Evolutionary conservation across 53 echinoderm and acorn worm species (phyloP), one percentile per base, ranked within the genome.

Genomic region (Echinometra lucunter): DNA sequence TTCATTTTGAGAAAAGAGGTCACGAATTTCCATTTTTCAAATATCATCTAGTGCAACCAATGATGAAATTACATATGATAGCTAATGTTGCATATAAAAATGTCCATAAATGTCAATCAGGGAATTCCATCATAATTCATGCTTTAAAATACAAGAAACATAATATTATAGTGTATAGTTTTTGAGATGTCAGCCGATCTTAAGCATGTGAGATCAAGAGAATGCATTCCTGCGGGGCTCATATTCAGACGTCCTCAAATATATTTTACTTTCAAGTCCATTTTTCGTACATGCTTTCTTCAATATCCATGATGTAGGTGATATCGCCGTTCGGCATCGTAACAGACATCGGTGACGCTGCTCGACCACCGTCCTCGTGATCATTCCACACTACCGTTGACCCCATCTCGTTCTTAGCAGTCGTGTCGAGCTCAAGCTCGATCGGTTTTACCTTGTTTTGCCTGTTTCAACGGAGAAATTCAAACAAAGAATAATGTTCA

Each of bases 261-360:
- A 40, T 42, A 21, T 78, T 3, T 40, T 38, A 23, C 21, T 45
- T 47, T 85, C 49, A 85, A 28, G 12, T 85, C 85, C 85, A 85
- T n/a, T 49, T 49, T 90, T 90, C 58, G 15, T 90, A n/a, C 60
- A 90, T n/a, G 85, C n/a, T 85, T 49, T 85, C 85, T 11, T 90
- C 90, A 23, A 90, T 42, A 60, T 60, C 58, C 3, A 88, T 18
- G 27, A 90, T 90, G 63, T 90, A 63, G 4, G 90, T 60, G 40
- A 58, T 12, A 35, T 90, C 90, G 21, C 90, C 90, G 37, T 58
- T 90, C 17, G 58, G 49, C 90, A 90, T 63, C 12, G 27, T n/a
- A 17, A 63, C 63, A 0, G 90, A 90, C 63, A 53, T 63, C 21
- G 90, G 45, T 16, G 90, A 58, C 90, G 37, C 27, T 38, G 90